These are phyloP conservation scores for Willisornis vidua DNA, from an alignment of 2,113 vertebrate species.

Conservation along the genomic window DNA sequence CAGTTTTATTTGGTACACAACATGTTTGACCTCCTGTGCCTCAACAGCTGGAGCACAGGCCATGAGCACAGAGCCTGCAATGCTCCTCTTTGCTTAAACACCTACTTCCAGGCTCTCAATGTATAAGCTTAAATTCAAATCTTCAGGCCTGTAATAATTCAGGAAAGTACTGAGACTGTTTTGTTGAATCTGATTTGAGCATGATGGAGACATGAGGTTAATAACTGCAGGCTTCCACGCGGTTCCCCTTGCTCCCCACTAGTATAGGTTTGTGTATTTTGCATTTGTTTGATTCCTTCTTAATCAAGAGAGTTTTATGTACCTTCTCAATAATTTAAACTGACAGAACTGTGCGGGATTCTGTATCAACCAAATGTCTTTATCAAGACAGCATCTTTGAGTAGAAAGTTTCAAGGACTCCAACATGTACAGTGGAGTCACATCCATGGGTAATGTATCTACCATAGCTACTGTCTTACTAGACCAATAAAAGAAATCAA, in stretches of 20 bases:
- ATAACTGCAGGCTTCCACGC: neutral
- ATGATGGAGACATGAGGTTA: neutral
- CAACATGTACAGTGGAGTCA: neutral
- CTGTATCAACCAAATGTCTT: neutral
- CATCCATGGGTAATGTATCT: neutral
- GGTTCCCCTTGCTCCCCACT: neutral
- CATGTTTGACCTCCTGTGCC: neutral
- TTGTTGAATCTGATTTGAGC: neutral
- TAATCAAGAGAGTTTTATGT: neutral
- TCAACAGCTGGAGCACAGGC: neutral
- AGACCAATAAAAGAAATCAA: slow-evolving; percentile 2
- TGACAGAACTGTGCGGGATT: neutral
- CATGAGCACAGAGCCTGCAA: neutral
- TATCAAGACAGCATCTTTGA: neutral
- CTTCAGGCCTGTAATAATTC: neutral
- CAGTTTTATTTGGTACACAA: neutral
- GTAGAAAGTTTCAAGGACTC: neutral
- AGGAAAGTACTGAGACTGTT: neutral
- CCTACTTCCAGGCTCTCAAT: neutral
- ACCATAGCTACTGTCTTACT: neutral
- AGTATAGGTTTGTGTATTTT: neutral
- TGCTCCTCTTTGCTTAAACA: neutral
- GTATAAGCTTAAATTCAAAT: neutral
- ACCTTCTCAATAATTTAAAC: neutral
- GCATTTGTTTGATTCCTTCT: neutral